A percentile compares a stretch with the other conserved stretches of the same genome.
Conservation (phyloP, 2,113 vertebrate species). For the Euleptes europaea region DNA sequence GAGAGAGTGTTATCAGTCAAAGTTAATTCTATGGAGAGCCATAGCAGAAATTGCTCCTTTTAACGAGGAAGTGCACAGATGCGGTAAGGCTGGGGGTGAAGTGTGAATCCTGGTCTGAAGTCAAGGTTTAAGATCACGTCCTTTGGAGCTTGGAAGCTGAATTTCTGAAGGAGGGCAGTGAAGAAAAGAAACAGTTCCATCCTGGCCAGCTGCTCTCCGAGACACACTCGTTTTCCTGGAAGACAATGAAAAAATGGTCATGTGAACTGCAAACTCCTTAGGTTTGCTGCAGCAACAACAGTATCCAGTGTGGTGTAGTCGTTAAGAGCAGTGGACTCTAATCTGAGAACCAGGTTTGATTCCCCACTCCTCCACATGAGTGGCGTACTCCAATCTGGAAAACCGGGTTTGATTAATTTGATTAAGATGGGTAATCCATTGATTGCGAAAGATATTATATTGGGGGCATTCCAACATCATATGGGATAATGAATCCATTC, state of each 20-base stretch:
- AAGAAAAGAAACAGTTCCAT: slow-evolving; percentile 87
- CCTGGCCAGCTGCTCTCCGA: slow-evolving; percentile 81
- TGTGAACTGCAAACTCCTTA: not conserved
- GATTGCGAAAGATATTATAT: too few relatives aligned
- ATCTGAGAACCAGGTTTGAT: too few relatives aligned
- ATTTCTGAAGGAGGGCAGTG: slow-evolving; percentile 79
- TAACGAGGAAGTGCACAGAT: slow-evolving; percentile 71
- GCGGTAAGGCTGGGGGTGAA: slow-evolving; percentile 68
- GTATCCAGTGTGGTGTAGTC: not conserved
- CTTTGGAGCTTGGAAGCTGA: slow-evolving; percentile 69
- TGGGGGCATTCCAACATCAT: too few relatives aligned
- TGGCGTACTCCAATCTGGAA: too few relatives aligned
- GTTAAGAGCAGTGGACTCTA: too few relatives aligned
- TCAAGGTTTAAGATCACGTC: slow-evolving; percentile 63
- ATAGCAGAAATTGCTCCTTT: not conserved
- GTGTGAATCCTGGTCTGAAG: slow-evolving; percentile 9
- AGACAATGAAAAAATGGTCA: slow-evolving; percentile 1
- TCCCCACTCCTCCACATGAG: too few relatives aligned
- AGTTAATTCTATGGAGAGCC: not conserved
- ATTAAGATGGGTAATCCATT: too few relatives aligned
- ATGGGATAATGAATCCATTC: too few relatives aligned
- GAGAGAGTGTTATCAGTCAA: too few relatives aligned
- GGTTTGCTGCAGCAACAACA: not conserved
- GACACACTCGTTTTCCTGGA: slow-evolving; percentile 81
- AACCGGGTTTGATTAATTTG: too few relatives aligned